Base-by-base conservation (phyloP, 2,797 vertebrate species). In the Ateles fusciceps region DNA sequence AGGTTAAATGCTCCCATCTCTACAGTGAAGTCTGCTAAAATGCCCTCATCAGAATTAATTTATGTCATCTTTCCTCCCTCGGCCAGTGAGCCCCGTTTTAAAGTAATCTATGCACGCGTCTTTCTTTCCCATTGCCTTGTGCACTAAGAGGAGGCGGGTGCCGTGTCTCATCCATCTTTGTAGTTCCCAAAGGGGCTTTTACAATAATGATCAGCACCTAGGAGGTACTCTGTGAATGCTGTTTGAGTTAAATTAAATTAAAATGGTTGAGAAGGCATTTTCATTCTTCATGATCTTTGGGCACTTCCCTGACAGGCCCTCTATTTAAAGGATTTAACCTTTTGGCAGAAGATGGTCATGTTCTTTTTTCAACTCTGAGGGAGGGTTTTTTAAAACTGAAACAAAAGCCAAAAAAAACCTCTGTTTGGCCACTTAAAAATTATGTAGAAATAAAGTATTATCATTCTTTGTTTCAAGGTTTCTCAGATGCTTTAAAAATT, bases 291-390 rank as follows among this genome's bases (percentile, higher is more conserved):
- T 79, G 89, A 72, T 72, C 79, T 80, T 76, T 26, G 19, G 75
- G 28, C 33, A 85, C 55, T 72, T 94, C 71, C 50, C 85, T 36
- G 26, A 83, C 95, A 97, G 75, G 81, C 81, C 19, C 76, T 81
- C 59, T 92, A 86, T 91, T 95, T 85, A 96, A 97, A 98, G 95
- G 94, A 88, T 89, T 85, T 90, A 85, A 96, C 68, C 76, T 95
- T 96, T 84, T 86, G 89, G 64, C 84, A 94, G 80, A 97, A 92
- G 83, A 98, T 97, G 87, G 98, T 98, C 91, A 79, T 68, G 28
- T 74, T 81, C 36, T 84, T 71, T 93, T 90, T 75, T 50, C 85
- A 87, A 50, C 7, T 94, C 74, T 17, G 48, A 96, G 91, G 94
- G 39, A 83, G 26, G 81, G 21, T 52, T 86, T 96, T 97, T 92